These are phyloP conservation scores for Lasioglossum baleicum DNA, from an alignment of 1,140 invertebrate genomes.

Conservation along the genomic window DNA sequence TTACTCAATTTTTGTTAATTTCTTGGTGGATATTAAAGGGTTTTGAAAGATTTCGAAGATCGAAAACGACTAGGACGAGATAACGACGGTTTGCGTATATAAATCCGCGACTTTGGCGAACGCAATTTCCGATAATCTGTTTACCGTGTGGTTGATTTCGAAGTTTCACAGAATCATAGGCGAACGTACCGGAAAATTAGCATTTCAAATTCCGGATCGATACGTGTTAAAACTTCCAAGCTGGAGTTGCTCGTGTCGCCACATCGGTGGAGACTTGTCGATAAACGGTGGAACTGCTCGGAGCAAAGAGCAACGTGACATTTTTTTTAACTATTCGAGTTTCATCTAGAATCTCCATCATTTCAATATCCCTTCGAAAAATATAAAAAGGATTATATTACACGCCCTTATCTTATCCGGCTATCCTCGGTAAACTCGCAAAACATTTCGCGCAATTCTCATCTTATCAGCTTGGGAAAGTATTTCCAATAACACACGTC, in stretches of 20 bases:
- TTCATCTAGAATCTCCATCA: too few species aligned
- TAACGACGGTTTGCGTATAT: background rate
- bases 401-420: background rate
- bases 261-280: background rate
- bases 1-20: too few species aligned
- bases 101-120: background rate
- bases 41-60: background rate
- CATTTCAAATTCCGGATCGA: slow-evolving; percentile 20
- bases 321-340: too few species aligned
- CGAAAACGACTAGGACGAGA: background rate
- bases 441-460: background rate
- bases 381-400: background rate
- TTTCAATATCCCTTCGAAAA: too few species aligned
- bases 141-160: slow-evolving; percentile 1
- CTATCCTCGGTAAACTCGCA: background rate
- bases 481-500: background rate
- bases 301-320: background rate
- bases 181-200: background rate
- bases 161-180: background rate
- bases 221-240: background rate
- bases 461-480: background rate
- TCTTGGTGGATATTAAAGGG: too few species aligned
- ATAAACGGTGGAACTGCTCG: background rate
- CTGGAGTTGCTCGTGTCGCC: background rate
- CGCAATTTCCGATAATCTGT: slow-evolving; percentile 16